Evolutionary conservation across 2,888 invertebrate genomes (phyloP).

Genomic region (Ophion slaviceki): DNA sequence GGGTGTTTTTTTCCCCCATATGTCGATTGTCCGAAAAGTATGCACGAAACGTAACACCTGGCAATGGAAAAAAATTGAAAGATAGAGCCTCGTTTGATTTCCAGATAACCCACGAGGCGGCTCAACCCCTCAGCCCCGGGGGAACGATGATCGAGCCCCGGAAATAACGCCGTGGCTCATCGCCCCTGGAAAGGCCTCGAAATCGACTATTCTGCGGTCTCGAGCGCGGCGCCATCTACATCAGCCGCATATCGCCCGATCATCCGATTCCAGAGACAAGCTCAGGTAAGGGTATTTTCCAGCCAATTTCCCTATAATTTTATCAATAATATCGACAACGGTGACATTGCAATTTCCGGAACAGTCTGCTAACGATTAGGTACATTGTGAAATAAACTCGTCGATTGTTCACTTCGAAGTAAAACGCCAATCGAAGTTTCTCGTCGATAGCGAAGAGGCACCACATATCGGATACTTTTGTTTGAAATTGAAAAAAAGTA

Average conservation of each 20-base stretch:
- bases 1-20: not conserved
- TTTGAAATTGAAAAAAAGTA: too few species aligned
- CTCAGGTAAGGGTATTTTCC: conserved; percentile 59
- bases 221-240: conserved; percentile 39
- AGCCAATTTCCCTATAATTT: not conserved
- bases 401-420: not conserved
- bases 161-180: conserved; percentile 69
- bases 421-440: not conserved
- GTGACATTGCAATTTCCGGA: not conserved
- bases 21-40: not conserved
- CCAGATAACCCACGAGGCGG: conserved; percentile 70
- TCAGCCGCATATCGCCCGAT: conserved; percentile 43
- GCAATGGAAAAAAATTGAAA: not conserved
- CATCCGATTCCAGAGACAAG: conserved; percentile 17
- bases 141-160: conserved; percentile 71
- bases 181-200: conserved; percentile 58
- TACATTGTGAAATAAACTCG: not conserved
- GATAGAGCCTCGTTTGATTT: conserved; percentile 45
- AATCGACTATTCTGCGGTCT: conserved; percentile 45
- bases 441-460: too few species aligned
- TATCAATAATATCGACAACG: not conserved
- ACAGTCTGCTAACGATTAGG: not conserved
- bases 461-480: too few species aligned
- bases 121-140: conserved; percentile 62
- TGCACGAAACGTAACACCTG: not conserved